Evolutionary conservation across 2,797 vertebrate genomes (phyloP).

Genomic region (Thamnophis elegans): DNA sequence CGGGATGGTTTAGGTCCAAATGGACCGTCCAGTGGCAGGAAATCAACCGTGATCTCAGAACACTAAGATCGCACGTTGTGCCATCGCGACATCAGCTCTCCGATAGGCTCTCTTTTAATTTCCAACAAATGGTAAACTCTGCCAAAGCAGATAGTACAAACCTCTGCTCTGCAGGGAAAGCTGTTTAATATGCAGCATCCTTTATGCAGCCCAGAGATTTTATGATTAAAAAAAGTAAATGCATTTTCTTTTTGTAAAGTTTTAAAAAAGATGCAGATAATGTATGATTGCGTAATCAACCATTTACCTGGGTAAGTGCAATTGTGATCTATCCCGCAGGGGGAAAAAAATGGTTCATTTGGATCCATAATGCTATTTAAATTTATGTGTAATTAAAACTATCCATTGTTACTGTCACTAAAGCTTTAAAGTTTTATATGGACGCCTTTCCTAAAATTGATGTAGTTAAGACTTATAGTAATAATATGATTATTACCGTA

Average conservation of each 20-base stretch:
- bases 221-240: background rate
- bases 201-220: background rate
- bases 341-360: background rate
- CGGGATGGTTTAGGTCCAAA: no score
- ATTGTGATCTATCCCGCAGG: background rate
- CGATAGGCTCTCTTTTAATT: background rate
- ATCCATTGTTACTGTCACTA: background rate
- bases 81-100: no score
- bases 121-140: background rate
- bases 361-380: conserved; percentile 2
- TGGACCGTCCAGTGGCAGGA: no score
- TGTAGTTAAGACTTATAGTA: background rate
- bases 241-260: background rate
- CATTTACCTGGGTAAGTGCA: background rate
- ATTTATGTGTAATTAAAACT: background rate
- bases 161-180: background rate
- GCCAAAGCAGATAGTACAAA: background rate
- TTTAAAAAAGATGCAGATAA: background rate
- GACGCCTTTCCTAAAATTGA: background rate
- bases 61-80: no score
- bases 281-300: background rate
- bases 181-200: background rate
- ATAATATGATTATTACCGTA: no score
- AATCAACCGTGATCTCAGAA: no score
- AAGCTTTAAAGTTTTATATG: conserved; percentile 9